phyloP scores from a whole-genome alignment of 2,113 vertebrate genomes.

The Sinocyclocheilus anshuiensis region DNA sequence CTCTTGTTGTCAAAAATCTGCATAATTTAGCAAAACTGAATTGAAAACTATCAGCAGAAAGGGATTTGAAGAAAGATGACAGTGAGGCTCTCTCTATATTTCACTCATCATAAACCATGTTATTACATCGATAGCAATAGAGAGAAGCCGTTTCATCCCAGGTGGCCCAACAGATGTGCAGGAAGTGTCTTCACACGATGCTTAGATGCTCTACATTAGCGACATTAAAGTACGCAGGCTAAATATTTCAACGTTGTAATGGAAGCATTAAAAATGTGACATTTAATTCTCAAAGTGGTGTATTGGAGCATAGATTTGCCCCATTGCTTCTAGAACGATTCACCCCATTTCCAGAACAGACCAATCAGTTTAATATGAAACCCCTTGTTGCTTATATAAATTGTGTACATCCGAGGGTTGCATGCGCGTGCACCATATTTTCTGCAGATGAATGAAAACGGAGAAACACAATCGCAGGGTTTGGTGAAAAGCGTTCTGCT shows the following conservation, averaged over 20 bases:
- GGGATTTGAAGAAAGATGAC: neutral
- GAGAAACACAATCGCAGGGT: conserved; percentile 55
- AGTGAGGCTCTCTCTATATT: conserved; percentile 16
- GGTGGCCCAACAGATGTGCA: conserved; percentile 21
- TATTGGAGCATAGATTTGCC: conserved; percentile 45
- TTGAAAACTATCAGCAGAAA: neutral
- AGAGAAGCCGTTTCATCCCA: conserved; percentile 31
- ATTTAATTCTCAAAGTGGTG: conserved; percentile 61
- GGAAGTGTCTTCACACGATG: conserved; percentile 29
- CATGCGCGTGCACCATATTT: conserved; percentile 34
- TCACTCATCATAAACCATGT: conserved; percentile 24
- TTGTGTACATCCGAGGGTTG: conserved; percentile 52
- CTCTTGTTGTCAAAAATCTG: neutral
- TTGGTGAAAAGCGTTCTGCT: conserved; percentile 57
- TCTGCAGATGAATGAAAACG: conserved; percentile 62
- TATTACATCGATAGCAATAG: conserved; percentile 27
- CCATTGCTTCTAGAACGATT: conserved; percentile 54
- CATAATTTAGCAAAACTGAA: neutral
- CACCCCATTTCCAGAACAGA: conserved; percentile 41
- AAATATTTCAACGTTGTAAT: conserved; percentile 54
- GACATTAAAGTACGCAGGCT: conserved; percentile 32
- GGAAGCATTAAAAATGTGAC: conserved; percentile 54
- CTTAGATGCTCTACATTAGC: conserved; percentile 21
- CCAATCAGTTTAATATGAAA: conserved; percentile 57
- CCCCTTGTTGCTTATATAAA: conserved; percentile 48